A percentile compares a stretch with the other conserved stretches of the same genome.
phyloP scores from a whole-genome alignment of 2,888 invertebrate species.

The Erynnis tages region DNA sequence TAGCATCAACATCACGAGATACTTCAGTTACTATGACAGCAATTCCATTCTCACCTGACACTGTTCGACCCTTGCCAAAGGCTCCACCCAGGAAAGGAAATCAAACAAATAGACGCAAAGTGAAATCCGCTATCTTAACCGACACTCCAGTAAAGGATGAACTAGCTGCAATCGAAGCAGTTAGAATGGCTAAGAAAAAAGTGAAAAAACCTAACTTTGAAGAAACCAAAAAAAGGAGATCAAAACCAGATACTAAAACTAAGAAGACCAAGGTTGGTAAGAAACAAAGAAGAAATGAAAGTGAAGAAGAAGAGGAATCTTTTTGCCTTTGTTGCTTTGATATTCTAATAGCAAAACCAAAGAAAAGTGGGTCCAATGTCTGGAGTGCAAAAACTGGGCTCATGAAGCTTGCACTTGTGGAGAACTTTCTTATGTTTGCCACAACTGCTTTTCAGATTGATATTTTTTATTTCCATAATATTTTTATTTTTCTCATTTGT shows the following conservation, averaged over 20 bases:
- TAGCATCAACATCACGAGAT: too few species aligned
- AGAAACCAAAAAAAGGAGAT: neutral
- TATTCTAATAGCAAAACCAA: too few species aligned
- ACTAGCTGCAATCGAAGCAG: conserved; percentile 38
- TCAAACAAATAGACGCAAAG: conserved; percentile 38
- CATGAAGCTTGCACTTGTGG: neutral
- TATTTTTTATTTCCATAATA: too few species aligned
- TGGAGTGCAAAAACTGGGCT: too few species aligned
- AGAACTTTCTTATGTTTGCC: neutral
- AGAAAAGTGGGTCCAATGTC: too few species aligned
- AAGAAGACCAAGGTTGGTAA: neutral
- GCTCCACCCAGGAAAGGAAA: conserved; percentile 38
- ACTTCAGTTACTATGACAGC: too few species aligned
- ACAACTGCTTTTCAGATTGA: neutral
- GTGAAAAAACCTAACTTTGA: conserved; percentile 33
- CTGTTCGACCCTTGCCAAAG: too few species aligned
- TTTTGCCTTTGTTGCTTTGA: too few species aligned
- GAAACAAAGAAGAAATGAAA: neutral
- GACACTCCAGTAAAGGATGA: conserved; percentile 40
- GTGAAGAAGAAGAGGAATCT: too few species aligned
- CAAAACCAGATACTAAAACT: neutral
- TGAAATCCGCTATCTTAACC: conserved; percentile 40
- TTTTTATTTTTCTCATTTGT: too few species aligned
- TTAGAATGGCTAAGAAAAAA: conserved; percentile 32
- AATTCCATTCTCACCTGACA: too few species aligned